These are phyloP conservation scores for rabbit (Oryctolagus cuniculus) DNA, from an alignment of 2,113 vertebrate species.

Conservation along the genomic window DNA sequence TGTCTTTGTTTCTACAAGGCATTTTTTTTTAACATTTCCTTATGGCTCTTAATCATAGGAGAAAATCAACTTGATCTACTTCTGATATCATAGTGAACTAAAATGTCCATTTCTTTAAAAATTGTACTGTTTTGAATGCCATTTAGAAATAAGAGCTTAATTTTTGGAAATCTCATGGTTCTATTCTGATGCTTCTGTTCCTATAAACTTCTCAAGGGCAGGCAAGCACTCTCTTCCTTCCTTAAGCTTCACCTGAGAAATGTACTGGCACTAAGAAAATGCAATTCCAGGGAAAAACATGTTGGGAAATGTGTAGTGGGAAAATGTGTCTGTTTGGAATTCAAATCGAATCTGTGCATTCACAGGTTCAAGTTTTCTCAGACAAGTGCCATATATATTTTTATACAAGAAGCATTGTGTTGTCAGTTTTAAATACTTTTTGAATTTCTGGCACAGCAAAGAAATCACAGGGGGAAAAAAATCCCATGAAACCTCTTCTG, in stretches of 20 bases:
- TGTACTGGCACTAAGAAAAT: background rate
- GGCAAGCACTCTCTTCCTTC: background rate
- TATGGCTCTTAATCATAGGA: conserved; percentile 20
- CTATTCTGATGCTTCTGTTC: background rate
- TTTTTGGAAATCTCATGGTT: background rate
- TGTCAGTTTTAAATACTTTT: background rate
- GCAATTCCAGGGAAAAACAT: background rate
- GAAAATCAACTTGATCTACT: background rate
- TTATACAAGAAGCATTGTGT: background rate
- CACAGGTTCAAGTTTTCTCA: conserved; percentile 24
- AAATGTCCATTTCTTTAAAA: background rate
- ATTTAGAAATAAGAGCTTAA: background rate
- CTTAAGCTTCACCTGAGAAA: background rate
- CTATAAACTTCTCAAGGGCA: background rate
- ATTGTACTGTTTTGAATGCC: background rate
- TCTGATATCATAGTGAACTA: background rate
- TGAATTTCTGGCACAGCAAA: conserved; percentile 8
- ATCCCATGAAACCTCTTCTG: background rate
- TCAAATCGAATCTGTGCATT: conserved; percentile 31
- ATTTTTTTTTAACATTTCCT: conserved; percentile 5
- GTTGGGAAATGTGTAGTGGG: background rate
- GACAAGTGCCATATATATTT: background rate
- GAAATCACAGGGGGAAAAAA: background rate
- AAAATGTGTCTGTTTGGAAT: background rate
- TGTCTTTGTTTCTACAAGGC: background rate